Base-by-base conservation (phyloP, 2,888 invertebrate species). In the Rugalucina vietnamica region DNA sequence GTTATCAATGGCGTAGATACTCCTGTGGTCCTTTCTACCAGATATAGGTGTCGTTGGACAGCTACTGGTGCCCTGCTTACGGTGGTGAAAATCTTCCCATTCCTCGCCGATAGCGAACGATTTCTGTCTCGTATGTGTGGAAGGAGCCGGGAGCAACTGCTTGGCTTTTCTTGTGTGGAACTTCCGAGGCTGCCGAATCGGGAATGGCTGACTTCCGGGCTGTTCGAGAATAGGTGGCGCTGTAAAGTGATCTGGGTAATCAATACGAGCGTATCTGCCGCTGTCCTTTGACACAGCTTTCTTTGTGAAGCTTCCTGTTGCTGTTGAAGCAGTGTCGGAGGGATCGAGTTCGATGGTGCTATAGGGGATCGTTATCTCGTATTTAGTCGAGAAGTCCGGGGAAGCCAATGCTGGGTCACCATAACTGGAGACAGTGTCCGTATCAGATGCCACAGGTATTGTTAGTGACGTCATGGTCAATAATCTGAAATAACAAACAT, bases 51-150 rank as follows among this genome's bases (percentile, higher is more conserved):
- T 90, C 12, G 88, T 82, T 4, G 90, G 90, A 39, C 89, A 89
- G 34, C 88, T 90, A 0, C 76, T 57, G 12, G 86, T 83, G 12
- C 74, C 27, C 32, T 14, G 75, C n/a, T 69, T 79, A 21, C 60
- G 71, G 5, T 60, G 81, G 10, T 86, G 86, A 70, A 90, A 87
- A 24, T 88, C 80, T 82, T 91, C 91, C 90, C 90, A 90, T 72
- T 91, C 91, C 75, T 91, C 91, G 0, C 90, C 89, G 10, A 91
- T 91, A 14, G 85, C 87, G 39, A 87, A 87, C 43, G 82, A 84
- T 32, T 84, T 84, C 43, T 87, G 87, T 70, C 84, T 77, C 39
- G 84, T 84, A 10, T 18, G 65, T 5, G 43, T 43, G 18, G 43
- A 43, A 21, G 27, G 43, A 14, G 43, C 24, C 18, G 49, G 73